A percentile compares a stretch with the other conserved stretches of the same genome.
Conservation (phyloP, 2,113 vertebrate genomes). For the Antechinus flavipes region DNA sequence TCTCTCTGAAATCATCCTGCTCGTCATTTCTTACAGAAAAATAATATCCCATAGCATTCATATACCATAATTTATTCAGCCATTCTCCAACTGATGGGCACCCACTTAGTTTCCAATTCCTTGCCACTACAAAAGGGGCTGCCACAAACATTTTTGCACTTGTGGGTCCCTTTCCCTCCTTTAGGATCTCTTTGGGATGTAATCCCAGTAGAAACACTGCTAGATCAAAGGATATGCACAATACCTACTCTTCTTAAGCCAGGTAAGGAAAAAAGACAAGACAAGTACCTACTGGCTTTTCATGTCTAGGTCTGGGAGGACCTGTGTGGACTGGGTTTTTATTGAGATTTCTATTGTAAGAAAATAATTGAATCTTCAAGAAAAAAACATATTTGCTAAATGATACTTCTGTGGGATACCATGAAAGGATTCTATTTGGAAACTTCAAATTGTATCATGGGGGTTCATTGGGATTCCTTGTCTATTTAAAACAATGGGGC, state of each 20-base stretch:
- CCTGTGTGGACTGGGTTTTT: neutral
- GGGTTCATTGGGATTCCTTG: slow-evolving; percentile 59
- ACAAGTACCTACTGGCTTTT: neutral
- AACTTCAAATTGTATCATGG: slow-evolving; percentile 61
- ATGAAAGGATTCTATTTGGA: slow-evolving; percentile 53
- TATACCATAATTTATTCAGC: no score
- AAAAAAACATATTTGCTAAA: slow-evolving; percentile 58
- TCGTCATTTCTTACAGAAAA: no score
- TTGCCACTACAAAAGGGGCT: no score
- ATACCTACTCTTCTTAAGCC: neutral
- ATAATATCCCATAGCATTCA: no score
- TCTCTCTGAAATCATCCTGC: no score
- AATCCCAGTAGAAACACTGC: no score
- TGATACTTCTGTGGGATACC: slow-evolving; percentile 55
- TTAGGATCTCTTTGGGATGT: no score
- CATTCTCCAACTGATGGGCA: no score
- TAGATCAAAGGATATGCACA: no score
- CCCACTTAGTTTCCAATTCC: no score
- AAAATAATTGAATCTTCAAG: slow-evolving; percentile 59
- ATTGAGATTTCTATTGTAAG: slow-evolving; percentile 54
- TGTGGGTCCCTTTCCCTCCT: no score
- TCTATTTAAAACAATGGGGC: slow-evolving; percentile 65
- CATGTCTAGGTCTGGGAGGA: neutral
- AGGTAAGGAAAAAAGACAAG: neutral
- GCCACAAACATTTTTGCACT: no score